A percentile compares a stretch with the other conserved stretches of the same genome.
Conservation (phyloP, 2,113 vertebrate species). For the Lampris megalopsis region DNA sequence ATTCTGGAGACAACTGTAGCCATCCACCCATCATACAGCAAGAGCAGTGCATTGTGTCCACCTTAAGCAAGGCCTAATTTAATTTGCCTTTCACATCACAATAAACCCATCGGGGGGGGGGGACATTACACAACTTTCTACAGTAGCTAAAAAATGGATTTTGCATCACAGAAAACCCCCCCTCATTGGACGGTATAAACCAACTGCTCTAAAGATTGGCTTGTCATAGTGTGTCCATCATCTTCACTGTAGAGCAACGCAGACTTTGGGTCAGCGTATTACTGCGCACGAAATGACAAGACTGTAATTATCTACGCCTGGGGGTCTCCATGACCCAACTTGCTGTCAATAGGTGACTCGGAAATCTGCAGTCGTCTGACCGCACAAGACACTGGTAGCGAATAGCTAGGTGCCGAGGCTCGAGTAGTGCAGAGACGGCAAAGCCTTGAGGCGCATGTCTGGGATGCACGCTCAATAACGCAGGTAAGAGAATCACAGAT, state of each 20-base stretch:
- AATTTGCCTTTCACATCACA: slow-evolving; percentile 66
- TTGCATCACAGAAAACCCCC: slow-evolving; percentile 21
- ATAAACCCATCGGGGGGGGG: slow-evolving; percentile 40
- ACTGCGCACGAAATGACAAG: slow-evolving; percentile 25
- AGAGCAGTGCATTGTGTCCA: slow-evolving; percentile 55
- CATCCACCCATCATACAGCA: slow-evolving; percentile 65
- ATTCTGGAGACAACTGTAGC: slow-evolving; percentile 70
- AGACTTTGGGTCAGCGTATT: slow-evolving; percentile 39
- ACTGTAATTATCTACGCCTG: slow-evolving; percentile 50
- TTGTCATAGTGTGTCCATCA: slow-evolving; percentile 14
- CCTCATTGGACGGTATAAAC: slow-evolving; percentile 17
- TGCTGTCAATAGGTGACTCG: slow-evolving; percentile 35
- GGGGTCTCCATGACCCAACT: slow-evolving; percentile 50
- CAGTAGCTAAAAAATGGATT: slow-evolving; percentile 28
- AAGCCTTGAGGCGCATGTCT: not conserved
- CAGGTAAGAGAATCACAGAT: too few species aligned
- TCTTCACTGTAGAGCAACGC: slow-evolving; percentile 14
- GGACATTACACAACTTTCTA: slow-evolving; percentile 29
- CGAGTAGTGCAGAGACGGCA: slow-evolving; percentile 22
- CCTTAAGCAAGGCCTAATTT: slow-evolving; percentile 76
- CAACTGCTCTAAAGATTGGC: slow-evolving; percentile 3
- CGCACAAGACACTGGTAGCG: slow-evolving; percentile 15
- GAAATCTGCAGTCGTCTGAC: slow-evolving; percentile 28
- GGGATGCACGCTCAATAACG: too few species aligned
- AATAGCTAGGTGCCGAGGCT: slow-evolving; percentile 3